Evolutionary conservation across 2,888 invertebrate genomes (phyloP).

Genomic region (Tuberolachnus salignus): DNA sequence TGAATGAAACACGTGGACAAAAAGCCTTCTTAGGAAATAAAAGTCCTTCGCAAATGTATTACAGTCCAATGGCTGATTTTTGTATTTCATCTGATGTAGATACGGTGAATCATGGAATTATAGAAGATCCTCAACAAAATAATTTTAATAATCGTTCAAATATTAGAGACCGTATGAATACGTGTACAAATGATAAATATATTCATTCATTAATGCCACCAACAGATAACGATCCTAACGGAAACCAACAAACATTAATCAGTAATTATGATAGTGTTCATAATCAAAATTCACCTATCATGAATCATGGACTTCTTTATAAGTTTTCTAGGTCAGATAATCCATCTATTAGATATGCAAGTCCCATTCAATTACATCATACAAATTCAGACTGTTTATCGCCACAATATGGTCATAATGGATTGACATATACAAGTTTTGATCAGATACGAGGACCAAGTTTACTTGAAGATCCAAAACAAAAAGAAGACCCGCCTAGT

Average conservation of each 20-base stretch:
- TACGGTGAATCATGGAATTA: slow-evolving; percentile 10
- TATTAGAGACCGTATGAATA: not conserved
- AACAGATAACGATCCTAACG: slow-evolving; percentile 22
- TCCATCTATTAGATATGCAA: slow-evolving; percentile 8
- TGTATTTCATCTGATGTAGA: slow-evolving; percentile 13
- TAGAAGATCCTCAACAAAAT: slow-evolving; percentile 18
- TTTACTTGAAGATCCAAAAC: slow-evolving; percentile 37
- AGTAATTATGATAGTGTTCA: slow-evolving; percentile 10
- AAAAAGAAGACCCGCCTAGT: slow-evolving; percentile 23
- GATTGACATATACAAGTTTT: slow-evolving; percentile 14
- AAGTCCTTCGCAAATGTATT: slow-evolving; percentile 36
- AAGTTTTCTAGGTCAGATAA: slow-evolving; percentile 19
- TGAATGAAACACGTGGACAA: slow-evolving; percentile 35
- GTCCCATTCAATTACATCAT: slow-evolving; percentile 17
- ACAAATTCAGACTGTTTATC: slow-evolving; percentile 32
- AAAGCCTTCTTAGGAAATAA: slow-evolving; percentile 48
- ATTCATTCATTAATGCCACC: slow-evolving; percentile 19
- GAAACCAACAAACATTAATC: slow-evolving; percentile 12
- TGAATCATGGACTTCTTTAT: slow-evolving; percentile 31
- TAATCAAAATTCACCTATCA: slow-evolving; percentile 23
- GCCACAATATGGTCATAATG: slow-evolving; percentile 17
- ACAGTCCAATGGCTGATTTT: slow-evolving; percentile 22
- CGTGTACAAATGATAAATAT: slow-evolving; percentile 3
- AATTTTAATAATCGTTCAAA: slow-evolving; percentile 6
- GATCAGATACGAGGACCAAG: slow-evolving; percentile 16